Evolutionary conservation across 2,888 invertebrate genomes (phyloP), one percentile per base, ranked within the genome.

Genomic region (Dasypogon diadema): DNA sequence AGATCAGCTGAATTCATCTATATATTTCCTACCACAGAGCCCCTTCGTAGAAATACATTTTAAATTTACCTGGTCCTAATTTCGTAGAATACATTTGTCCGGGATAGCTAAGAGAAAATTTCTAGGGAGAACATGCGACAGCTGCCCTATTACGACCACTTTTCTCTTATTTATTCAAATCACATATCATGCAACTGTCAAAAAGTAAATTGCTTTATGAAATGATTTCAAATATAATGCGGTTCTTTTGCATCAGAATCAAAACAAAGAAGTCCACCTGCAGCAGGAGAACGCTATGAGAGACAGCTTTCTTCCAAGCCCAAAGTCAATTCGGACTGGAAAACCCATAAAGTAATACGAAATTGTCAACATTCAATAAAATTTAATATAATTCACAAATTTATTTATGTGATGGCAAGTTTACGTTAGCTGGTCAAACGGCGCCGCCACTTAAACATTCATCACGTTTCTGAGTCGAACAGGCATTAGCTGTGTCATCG

Each of bases 361-460:
- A 73, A 73, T 73, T 73, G 72, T 73, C 72, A 73, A 73, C 72
- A 73, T 73, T 73, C 72, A 56, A 73, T 73, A 73, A 73, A 73
- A 42, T 73, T 73, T 42, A 56, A 73, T 56, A 73, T 73, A 73
- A 73, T 73, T 56, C 55, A 73, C 54, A 42, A 73, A 73, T 56
- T 56, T 73, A 55, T 56, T 56, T 56, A 56, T 56, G 24, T n/a
- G 21, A 56, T 24, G 22, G 3, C 26, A 22, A 26, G n/a, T n/a
- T 22, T 14, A 42, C 42, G 56, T 26, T 56, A 2, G n/a, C 24
- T 21, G 21, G 56, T 56, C 56, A 56, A 56, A 56, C 56, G 21
- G 26, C 6, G 12, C 56, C 24, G 14, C 56, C 4, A 24, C 12
- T 24, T 56, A 22, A 2, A n/a, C 26, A 56, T 56, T 56, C 56